A percentile compares a stretch with the other conserved stretches of the same genome.
Evolutionary conservation across 2,797 vertebrate genomes (phyloP).

Genomic region (Octomys mimax): DNA sequence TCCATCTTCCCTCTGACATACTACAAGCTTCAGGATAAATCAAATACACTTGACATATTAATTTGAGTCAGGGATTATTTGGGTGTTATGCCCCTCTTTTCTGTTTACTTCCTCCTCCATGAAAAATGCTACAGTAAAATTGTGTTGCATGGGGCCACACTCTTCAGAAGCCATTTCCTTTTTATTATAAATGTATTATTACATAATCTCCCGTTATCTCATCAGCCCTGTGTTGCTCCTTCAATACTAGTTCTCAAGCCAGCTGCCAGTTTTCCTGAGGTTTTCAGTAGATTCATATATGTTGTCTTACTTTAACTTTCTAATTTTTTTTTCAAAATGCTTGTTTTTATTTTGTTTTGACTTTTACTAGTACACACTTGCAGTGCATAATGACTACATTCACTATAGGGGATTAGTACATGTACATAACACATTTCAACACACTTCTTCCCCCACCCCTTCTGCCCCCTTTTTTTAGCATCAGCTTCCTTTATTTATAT

Average conservation of each 20-base stretch:
- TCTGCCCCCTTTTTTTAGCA: neutral
- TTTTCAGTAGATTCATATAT: neutral
- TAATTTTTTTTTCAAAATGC: neutral
- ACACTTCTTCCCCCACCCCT: neutral
- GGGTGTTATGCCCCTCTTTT: neutral
- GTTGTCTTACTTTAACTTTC: neutral
- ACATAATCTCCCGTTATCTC: neutral
- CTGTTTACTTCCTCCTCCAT: neutral
- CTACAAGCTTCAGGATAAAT: neutral
- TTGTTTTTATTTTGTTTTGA: neutral
- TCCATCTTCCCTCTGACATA: neutral
- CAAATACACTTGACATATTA: neutral
- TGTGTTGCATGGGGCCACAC: neutral
- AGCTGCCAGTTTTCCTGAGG: neutral
- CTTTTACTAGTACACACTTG: neutral
- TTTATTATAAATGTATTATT: neutral
- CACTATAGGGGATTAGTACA: neutral
- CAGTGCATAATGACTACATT: neutral
- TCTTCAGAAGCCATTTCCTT: neutral
- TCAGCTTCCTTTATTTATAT: neutral
- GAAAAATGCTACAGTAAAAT: neutral
- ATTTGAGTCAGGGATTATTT: slow-evolving; percentile 27
- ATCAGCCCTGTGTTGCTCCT: neutral
- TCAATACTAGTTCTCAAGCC: neutral
- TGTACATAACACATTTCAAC: neutral